Percentiles rank a stretch among this genome's conserved stretches.
These are phyloP conservation scores for Mionectes macconnelli DNA, from an alignment of 2,113 vertebrate genomes.

Conservation along the genomic window DNA sequence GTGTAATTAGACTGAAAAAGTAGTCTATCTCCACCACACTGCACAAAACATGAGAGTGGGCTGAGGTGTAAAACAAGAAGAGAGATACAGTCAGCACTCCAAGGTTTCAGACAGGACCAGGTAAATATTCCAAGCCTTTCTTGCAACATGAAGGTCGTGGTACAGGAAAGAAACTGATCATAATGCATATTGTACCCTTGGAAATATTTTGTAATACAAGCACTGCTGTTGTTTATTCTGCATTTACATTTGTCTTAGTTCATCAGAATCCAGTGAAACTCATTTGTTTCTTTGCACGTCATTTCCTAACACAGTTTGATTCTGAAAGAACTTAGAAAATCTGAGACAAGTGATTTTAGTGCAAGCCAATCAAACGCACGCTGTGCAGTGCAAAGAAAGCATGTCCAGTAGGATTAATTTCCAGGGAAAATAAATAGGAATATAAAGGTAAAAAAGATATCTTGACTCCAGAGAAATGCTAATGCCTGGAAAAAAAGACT, in stretches of 20 bases:
- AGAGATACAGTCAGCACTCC: neutral
- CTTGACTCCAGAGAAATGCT: neutral
- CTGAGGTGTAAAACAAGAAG: neutral
- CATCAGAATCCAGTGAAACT: neutral
- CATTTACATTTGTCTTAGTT: neutral
- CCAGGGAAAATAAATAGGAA: slow-evolving; percentile 3
- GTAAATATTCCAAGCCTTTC: neutral
- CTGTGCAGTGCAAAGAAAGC: neutral
- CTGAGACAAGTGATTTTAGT: neutral
- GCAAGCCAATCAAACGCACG: neutral
- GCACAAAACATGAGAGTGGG: neutral
- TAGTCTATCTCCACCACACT: neutral
- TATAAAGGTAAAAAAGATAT: neutral
- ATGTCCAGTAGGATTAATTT: neutral
- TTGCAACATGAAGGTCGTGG: neutral
- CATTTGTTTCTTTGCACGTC: neutral
- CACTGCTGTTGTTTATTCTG: neutral
- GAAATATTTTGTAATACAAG: neutral
- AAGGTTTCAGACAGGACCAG: neutral
- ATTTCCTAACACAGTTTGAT: neutral
- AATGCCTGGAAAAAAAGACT: neutral
- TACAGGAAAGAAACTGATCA: neutral
- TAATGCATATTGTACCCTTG: neutral
- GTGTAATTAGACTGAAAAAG: neutral
- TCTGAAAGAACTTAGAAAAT: neutral